Conservation (phyloP, 1,140 invertebrate species). For the Anastrepha ludens region DNA sequence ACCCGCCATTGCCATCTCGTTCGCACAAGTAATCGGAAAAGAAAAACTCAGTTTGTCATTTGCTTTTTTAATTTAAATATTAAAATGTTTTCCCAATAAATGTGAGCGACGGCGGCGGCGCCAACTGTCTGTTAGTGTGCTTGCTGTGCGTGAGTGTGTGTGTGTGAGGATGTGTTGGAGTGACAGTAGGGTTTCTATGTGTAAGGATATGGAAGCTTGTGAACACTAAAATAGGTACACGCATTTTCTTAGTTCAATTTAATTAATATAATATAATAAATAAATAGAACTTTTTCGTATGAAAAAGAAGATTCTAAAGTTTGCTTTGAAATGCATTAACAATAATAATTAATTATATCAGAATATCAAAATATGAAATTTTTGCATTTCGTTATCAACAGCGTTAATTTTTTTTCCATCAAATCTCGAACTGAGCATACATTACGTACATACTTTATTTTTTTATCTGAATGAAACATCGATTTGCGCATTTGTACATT, state of each 20-base stretch:
- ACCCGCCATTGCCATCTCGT: conserved; percentile 34
- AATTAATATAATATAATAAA: too few species aligned
- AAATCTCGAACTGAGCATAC: too few species aligned
- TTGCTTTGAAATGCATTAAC: too few species aligned
- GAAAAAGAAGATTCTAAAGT: too few species aligned
- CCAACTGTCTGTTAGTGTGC: conserved; percentile 8
- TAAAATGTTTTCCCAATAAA: conserved; percentile 50
- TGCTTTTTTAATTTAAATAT: conserved; percentile 54
- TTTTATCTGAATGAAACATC: too few species aligned
- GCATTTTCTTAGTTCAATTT: background rate
- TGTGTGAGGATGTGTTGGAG: background rate
- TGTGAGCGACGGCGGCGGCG: conserved; percentile 2
- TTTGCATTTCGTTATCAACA: too few species aligned
- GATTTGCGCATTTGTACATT: too few species aligned
- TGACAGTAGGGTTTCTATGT: conserved; percentile 1
- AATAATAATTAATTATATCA: too few species aligned
- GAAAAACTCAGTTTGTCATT: conserved; percentile 53
- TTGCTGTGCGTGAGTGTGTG: background rate
- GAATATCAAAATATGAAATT: too few species aligned
- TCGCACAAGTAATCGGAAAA: conserved; percentile 48
- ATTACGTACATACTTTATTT: too few species aligned
- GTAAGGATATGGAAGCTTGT: background rate
- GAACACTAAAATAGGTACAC: background rate
- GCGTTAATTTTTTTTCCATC: too few species aligned
- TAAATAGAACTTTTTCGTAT: too few species aligned